A percentile compares a stretch with the other conserved stretches of the same genome.
Conservation (phyloP, 1,140 invertebrate species). For the Steinernema feltiae region DNA sequence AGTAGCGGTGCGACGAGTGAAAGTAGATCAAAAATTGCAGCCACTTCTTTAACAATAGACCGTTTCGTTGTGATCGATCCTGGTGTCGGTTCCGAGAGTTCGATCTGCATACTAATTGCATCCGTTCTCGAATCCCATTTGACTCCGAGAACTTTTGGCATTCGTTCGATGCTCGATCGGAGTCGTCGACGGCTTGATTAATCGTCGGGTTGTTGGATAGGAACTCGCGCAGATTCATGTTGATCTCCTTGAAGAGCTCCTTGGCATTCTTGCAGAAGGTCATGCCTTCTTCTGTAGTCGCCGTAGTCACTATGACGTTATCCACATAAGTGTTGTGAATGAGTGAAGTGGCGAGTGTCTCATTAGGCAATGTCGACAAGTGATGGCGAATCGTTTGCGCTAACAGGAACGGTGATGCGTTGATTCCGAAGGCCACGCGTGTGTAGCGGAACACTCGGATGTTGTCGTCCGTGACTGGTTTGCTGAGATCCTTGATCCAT, state of each 20-base stretch:
- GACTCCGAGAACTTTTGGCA: not conserved
- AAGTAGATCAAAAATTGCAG: not conserved
- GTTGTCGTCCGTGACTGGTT: constrained; percentile 10
- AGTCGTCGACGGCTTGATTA: not conserved
- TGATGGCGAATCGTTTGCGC: constrained; percentile 8
- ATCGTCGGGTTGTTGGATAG: not conserved
- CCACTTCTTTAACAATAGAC: not conserved
- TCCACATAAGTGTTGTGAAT: not conserved
- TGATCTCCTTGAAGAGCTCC: not conserved
- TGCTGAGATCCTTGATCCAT: constrained; percentile 26
- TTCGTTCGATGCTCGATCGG: not conserved
- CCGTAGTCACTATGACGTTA: not conserved
- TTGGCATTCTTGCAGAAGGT: not conserved
- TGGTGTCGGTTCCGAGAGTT: not conserved
- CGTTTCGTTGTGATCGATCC: not conserved
- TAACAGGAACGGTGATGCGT: constrained; percentile 20
- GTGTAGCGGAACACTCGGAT: constrained; percentile 17
- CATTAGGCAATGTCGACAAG: not conserved
- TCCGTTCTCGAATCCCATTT: not conserved
- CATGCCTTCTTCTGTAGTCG: not conserved
- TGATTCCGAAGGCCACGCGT: constrained; percentile 29
- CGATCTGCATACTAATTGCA: not conserved
- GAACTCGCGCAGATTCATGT: not conserved
- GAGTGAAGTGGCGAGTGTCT: not conserved
- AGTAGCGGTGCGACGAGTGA: not conserved